These are phyloP conservation scores for Carollia perspicillata DNA, from an alignment of 2,113 vertebrate species.

Conservation along the genomic window DNA sequence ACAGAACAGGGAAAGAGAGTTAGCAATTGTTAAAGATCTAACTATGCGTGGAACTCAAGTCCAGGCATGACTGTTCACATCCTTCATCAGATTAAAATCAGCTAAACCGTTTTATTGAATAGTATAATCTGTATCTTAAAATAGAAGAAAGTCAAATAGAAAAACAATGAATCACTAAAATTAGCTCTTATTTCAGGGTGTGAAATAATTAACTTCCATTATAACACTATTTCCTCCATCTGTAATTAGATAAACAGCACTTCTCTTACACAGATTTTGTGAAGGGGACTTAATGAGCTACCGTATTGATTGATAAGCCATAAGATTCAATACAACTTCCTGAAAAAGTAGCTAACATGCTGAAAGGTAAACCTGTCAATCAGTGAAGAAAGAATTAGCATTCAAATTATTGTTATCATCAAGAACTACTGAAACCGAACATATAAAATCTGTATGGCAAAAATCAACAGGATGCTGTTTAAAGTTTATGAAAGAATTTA, in stretches of 20 bases:
- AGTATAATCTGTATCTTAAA: conserved; percentile 20
- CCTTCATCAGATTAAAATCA: not conserved
- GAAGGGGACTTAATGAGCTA: not conserved
- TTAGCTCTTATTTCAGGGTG: not conserved
- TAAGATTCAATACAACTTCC: not conserved
- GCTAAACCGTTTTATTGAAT: not conserved
- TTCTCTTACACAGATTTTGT: not conserved
- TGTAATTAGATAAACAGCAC: not conserved
- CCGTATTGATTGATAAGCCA: not conserved
- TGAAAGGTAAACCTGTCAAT: not conserved
- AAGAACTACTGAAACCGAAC: not conserved
- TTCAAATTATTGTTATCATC: not conserved
- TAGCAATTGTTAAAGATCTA: not conserved
- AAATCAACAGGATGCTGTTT: not conserved
- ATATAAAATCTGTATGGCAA: not conserved
- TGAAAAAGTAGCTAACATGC: not conserved
- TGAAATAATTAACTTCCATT: not conserved
- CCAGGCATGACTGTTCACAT: not conserved
- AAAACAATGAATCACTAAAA: not conserved
- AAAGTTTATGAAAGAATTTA: not conserved
- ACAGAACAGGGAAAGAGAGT: not conserved
- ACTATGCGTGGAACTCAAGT: not conserved
- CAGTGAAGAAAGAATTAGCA: not conserved
- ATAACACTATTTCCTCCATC: not conserved
- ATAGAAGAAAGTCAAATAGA: not conserved